Evolutionary conservation across 2,797 vertebrate genomes (phyloP), one percentile per base, ranked within the genome.

Genomic region (Chelon labrosus): DNA sequence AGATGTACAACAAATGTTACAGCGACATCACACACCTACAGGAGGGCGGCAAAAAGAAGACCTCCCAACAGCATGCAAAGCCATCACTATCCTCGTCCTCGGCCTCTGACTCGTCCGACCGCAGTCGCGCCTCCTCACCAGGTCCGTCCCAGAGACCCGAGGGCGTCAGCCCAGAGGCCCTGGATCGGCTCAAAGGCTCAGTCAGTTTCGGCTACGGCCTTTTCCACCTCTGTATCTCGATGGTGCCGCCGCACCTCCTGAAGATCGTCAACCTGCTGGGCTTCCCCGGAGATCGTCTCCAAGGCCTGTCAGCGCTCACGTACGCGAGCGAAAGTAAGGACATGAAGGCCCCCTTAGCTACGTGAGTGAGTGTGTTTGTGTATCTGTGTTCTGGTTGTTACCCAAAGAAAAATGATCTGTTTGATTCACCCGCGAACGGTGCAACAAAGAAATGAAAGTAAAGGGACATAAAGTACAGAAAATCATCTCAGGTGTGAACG

Each of bases 331-430:
- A 99, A 95, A 99, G 98, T 96, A 97, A 96, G 95, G 98, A 99
- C 96, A 99, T 99, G 98, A 99, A 99, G 96, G 98, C 98, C 86
- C 98, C 98, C 86, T 96, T 99, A 95, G 98, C 98, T 94, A 99
- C 97, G 98, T 99, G 93, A 83, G 80, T 87, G 82, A 85, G 74
- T 69, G 73, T 56, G 62, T 77, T 75, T 88, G 77, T 63, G 54
- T 64, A 46, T 88, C 73, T 55, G 63, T 60, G 41, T 47, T 65
- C 27, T 62, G 49, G 49, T 49, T 67, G 20, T 20, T 65, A 63
- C 52, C 63, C 38, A 63, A 56, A 38, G 27, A 2, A n/a, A 31
- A 31, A 31, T 9, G n/a, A 52, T 39, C 7, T 1, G 10, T n/a
- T 9, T 39, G 9, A 27, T 56, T 46, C 38, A 54, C 13, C 13